Evolutionary conservation across 2,113 vertebrate genomes (phyloP).

Genomic region (Mionectes macconnelli): DNA sequence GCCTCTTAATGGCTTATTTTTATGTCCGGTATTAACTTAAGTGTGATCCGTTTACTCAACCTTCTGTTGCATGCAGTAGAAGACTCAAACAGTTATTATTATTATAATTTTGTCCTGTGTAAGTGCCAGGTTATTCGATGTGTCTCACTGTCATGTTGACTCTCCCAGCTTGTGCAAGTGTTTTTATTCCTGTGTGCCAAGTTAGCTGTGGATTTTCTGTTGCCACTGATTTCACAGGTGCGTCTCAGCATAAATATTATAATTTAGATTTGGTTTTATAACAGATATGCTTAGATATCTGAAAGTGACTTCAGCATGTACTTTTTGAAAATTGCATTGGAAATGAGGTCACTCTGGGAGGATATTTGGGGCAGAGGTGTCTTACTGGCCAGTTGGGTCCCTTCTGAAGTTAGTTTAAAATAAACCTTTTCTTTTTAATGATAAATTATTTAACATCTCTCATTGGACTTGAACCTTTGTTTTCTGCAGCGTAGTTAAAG

Average conservation of each 20-base stretch:
- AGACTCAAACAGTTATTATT: background rate
- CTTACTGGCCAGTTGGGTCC: background rate
- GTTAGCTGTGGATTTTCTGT: background rate
- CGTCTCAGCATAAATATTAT: background rate
- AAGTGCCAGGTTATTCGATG: background rate
- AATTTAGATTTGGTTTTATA: constrained; percentile 1
- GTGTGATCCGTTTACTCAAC: constrained; percentile 16
- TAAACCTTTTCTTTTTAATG: background rate
- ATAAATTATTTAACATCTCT: constrained; percentile 23
- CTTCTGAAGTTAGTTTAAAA: constrained; percentile 15
- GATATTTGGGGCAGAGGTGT: background rate
- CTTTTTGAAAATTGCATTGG: background rate
- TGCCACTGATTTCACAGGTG: background rate
- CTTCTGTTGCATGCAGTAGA: background rate
- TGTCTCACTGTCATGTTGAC: background rate
- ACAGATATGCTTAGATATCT: background rate
- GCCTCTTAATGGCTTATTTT: constrained; percentile 31
- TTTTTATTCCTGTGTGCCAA: background rate
- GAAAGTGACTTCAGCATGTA: background rate
- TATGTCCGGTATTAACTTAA: constrained; percentile 27
- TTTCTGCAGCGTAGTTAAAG: constrained; percentile 12
- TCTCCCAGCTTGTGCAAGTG: background rate
- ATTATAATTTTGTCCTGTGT: background rate
- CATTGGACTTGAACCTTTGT: constrained; percentile 10
- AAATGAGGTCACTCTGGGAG: background rate